phyloP scores from a whole-genome alignment of 2,888 invertebrate species.

The Synergus gifuensis region DNA sequence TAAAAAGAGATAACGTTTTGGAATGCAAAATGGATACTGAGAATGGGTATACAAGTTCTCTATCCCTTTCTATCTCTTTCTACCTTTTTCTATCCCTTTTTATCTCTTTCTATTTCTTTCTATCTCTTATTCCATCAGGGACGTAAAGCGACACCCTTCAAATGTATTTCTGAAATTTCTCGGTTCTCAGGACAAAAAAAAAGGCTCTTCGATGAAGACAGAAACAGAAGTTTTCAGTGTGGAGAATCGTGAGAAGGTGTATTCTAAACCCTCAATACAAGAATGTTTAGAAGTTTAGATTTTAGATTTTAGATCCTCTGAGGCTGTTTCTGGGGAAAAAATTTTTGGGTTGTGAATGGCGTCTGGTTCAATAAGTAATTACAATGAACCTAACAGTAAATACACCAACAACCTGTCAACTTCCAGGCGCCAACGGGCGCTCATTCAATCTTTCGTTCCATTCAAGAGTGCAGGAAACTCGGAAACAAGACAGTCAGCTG shows the following conservation, averaged over 20 bases:
- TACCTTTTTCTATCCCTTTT: no score
- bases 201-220: neutral
- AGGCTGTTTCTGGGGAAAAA: conserved; percentile 7
- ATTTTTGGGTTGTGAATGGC: neutral
- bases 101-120: no score
- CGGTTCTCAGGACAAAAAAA: neutral
- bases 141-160: neutral
- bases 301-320: neutral
- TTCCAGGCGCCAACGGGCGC: conserved; percentile 8
- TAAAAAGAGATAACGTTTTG: no score
- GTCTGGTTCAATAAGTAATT: conserved; percentile 29
- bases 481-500: conserved; percentile 26
- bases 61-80: no score
- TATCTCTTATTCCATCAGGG: no score
- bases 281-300: neutral
- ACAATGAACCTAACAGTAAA: conserved; percentile 32
- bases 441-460: conserved; percentile 31
- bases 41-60: no score
- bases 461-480: neutral
- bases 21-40: no score
- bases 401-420: conserved; percentile 27
- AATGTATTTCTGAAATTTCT: neutral
- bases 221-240: neutral
- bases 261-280: neutral
- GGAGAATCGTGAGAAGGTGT: conserved; percentile 4